These are phyloP conservation scores for Heliconius eleuchia DNA, from an alignment of 1,140 invertebrate genomes.

Conservation along the genomic window DNA sequence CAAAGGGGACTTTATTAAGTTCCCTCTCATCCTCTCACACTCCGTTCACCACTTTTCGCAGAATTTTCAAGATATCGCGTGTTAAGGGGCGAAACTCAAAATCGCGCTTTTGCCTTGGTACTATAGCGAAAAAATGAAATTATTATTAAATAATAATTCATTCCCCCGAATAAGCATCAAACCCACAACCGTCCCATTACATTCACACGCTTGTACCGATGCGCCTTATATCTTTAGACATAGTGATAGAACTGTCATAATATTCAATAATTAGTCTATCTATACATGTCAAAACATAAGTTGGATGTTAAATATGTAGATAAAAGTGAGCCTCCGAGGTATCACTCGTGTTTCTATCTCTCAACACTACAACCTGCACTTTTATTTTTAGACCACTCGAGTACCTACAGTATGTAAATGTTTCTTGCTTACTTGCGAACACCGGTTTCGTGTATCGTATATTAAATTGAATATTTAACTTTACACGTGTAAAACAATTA, in stretches of 20 bases:
- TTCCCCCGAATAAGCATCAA: too few relatives aligned
- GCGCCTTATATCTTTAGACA: background rate
- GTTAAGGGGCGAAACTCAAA: too few relatives aligned
- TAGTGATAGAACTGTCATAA: constrained; percentile 6
- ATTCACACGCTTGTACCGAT: too few relatives aligned
- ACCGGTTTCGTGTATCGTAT: constrained; percentile 31
- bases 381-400: constrained; percentile 70
- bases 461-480: constrained; percentile 25
- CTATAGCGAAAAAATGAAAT: too few relatives aligned
- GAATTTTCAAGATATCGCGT: too few relatives aligned
- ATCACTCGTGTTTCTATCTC: constrained; percentile 43
- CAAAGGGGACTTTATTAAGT: too few relatives aligned
- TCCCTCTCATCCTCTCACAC: too few relatives aligned
- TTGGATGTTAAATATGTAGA: constrained; percentile 19
- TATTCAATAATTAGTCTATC: constrained; percentile 2
- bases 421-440: constrained; percentile 49
- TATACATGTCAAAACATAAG: constrained; percentile 11
- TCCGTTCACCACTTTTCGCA: too few relatives aligned
- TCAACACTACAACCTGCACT: constrained; percentile 50
- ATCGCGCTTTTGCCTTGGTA: too few relatives aligned
- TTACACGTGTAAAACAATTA: constrained; percentile 2
- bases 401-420: constrained; percentile 64
- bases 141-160: too few relatives aligned
- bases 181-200: too few relatives aligned
- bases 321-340: constrained; percentile 27